Base-by-base conservation (phyloP, 2,797 vertebrate genomes). In the Gymnothorax javanicus region DNA sequence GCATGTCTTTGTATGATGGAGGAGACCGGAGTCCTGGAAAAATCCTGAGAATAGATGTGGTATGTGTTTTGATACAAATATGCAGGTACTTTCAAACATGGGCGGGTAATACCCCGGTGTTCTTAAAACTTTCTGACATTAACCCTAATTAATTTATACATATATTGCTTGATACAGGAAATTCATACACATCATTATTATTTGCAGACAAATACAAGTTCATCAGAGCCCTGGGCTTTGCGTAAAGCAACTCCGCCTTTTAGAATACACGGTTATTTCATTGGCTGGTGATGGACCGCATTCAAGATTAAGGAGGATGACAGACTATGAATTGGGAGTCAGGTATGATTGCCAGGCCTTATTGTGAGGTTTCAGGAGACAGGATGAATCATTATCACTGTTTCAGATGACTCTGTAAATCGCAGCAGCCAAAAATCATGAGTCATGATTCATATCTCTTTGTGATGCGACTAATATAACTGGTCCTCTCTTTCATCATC, bases 401-500 rank as follows among this genome's bases (percentile, higher is more conserved):
- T 77, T 15, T 50, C 73, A 15, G 25, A 17, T 75, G 25, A 75
- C 27, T 73, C 69, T 13, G 71, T 12, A 75, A 75, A 43, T 75
- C 71, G 12, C n/a, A 33, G 5, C 25, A 75, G 25, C 27, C 33
- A 13, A 33, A 20, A 15, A 54, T 50, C 73, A 33, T 33, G 8
- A 25, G 27, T 2, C 5, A 4, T 23, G 75, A 54, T 79, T 79
- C 33, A 50, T 17, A 52, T 50, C 15, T 17, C 43, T 50, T 20
- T 52, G 43, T 23, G 43, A 52, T 50, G 15, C 17, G 17, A 8
- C 33, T 52, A 79, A 79, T 79, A 43, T 20, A 1, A 79, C 75
- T 52, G 75, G 11, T 79, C 75, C 54, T 52, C 33, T 50, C 15
- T 7, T 54, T 50, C 20, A 13, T 91, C 56, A 77, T 86, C 90